Evolutionary conservation across 2,797 vertebrate species (phyloP).

Genomic region (Coendou prehensilis): DNA sequence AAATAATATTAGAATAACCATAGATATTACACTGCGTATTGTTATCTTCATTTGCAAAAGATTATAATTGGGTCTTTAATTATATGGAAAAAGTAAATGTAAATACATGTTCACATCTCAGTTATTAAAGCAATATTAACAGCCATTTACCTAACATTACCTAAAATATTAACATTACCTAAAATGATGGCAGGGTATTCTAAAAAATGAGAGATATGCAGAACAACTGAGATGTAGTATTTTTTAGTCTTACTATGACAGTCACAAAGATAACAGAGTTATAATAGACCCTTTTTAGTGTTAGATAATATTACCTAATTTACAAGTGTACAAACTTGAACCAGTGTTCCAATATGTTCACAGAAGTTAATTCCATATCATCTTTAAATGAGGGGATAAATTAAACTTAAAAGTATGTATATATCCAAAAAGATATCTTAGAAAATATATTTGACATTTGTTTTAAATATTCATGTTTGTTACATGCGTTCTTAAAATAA

Average conservation of each 20-base stretch:
- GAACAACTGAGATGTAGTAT: neutral
- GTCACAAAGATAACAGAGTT: neutral
- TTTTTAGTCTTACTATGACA: neutral
- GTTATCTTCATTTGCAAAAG: neutral
- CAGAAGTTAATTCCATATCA: neutral
- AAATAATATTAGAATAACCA: neutral
- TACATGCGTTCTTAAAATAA: neutral
- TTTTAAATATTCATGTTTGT: slow-evolving; percentile 28
- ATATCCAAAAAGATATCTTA: neutral
- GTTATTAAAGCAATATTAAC: neutral
- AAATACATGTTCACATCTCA: neutral
- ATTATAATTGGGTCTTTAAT: neutral
- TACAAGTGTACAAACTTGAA: neutral
- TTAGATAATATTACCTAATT: neutral
- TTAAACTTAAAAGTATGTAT: neutral
- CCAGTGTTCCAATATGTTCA: neutral
- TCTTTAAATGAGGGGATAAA: neutral
- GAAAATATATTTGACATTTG: neutral
- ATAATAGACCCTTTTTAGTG: neutral
- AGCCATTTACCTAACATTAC: neutral
- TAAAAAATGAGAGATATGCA: neutral
- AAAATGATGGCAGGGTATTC: neutral
- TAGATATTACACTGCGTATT: neutral
- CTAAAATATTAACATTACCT: neutral
- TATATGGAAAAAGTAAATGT: neutral